Base-by-base conservation (phyloP, 2,113 vertebrate species). In the Tapirus terrestris region DNA sequence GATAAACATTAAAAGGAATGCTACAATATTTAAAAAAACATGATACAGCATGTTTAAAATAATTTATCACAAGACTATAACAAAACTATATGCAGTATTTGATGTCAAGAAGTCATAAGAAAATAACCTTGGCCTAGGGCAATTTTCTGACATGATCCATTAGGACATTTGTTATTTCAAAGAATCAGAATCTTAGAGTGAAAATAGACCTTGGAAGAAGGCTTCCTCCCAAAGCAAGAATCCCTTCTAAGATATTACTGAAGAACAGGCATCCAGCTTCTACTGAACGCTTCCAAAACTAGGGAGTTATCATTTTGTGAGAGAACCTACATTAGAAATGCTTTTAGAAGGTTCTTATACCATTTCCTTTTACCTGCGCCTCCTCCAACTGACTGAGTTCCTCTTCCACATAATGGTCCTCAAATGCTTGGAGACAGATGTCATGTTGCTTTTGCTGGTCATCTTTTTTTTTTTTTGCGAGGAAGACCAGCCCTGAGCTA, bases 1-100 rank as follows among this genome's bases (percentile, higher is more conserved):
- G 72, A n/a, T 61, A 89, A 95, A 67, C 61, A 79, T 20, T 29
- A 68, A 89, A 96, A 96, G 48, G 43, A 63, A 89, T 36, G 45
- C 29, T 45, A 36, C 20, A 67, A 51, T 82, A 75, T 53, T 85
- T 87, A 83, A 70, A 72, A 56, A 80, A 91, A 95, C 1, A 3
- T 63, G 20, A 81, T 25, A 17, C 0, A 60, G 31, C 17, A 70
- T 67, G 79, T 39, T 82, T 89, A 76, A 96, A 70, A 33, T 65
- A 33, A 84, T 51, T 80, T 88, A 88, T 91, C 61, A n/a, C 51
- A 67, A 31, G 8, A 88, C 60, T 63, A 27, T 12, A 89, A 75
- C 23, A 92, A 75, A 90, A 60, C 16, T 60, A 63, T 18, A 82
- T 27, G n/a, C n/a, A 67, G 21, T 25, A 27, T 92, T 45, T 51